Base-by-base conservation (phyloP, 2,797 vertebrate species). In the Chaetodon trifasciatus region DNA sequence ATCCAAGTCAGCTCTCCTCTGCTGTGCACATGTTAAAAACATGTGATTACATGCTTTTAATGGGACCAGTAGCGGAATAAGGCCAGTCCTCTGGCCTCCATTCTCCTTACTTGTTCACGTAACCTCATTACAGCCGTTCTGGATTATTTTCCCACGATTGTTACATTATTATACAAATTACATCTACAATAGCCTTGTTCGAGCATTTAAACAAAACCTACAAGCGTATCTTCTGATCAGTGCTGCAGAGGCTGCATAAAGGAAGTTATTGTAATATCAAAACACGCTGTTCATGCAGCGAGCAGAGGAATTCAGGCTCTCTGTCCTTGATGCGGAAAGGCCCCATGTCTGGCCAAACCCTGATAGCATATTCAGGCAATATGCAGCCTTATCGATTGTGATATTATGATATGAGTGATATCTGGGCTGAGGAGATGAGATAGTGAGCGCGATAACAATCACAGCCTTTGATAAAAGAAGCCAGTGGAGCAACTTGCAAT, bases 341-440 rank as follows among this genome's bases (percentile, higher is more conserved):
- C 66, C 40, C 68, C 32, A 46, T 61, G 42, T 64, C 71, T 70
- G 42, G 47, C 64, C 61, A 77, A 71, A 78, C 17, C 61, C 70
- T 70, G 74, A 89, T 81, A 85, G 49, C 73, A 86, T 65, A 82
- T 89, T 78, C 75, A 83, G 57, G 58, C 74, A 63, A 82, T 79
- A 82, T 77, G 65, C 79, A 70, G 28, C 78, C 67, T 88, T 88
- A 86, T 90, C 88, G 39, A 73, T 64, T 40, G 81, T 79, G 87
- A 90, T 89, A 74, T 82, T 86, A 68, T 84, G 90, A 87, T 91
- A 57, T 88, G 89, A 91, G 19, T 81, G 86, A 90, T 91, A 92
- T 89, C 74, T 83, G 70, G 42, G 74, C 83, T 40, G 73, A 81
- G 73, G 57, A 90, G 89, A 92, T 84, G 82, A 89, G 89, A 93